A percentile compares a stretch with the other conserved stretches of the same genome.
Evolutionary conservation across 2,888 invertebrate genomes (phyloP).

Genomic region (Ectropis crepuscularia): DNA sequence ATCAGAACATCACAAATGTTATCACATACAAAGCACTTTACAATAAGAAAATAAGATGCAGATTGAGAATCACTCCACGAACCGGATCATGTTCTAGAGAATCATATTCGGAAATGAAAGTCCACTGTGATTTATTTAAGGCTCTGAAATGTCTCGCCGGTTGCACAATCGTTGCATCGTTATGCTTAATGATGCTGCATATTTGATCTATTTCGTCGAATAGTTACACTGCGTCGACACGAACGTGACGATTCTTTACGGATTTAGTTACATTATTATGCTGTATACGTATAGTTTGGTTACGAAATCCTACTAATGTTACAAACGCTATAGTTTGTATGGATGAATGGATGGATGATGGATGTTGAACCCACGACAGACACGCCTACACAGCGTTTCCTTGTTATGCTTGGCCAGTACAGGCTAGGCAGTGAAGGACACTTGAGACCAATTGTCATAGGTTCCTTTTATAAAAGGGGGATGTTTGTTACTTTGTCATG

Average conservation of each 20-base stretch:
- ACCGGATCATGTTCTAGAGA: constrained; percentile 18
- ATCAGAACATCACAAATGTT: not conserved
- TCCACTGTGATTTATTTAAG: constrained; percentile 26
- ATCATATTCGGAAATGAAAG: constrained; percentile 42
- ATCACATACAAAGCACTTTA: constrained; percentile 1
- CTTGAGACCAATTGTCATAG: no score
- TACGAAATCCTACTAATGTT: not conserved
- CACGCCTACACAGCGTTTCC: no score
- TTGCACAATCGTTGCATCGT: constrained; percentile 33
- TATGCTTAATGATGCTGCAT: constrained; percentile 31
- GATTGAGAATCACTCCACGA: constrained; percentile 14
- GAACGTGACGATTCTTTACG: constrained; percentile 9
- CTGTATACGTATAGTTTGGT: constrained; percentile 3
- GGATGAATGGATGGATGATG: not conserved
- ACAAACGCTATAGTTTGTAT: not conserved
- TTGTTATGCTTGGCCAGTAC: no score
- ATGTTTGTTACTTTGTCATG: no score
- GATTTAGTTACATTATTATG: constrained; percentile 2
- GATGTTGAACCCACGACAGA: no score
- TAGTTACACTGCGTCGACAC: constrained; percentile 9
- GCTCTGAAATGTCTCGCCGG: constrained; percentile 27
- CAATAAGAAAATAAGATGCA: constrained; percentile 6
- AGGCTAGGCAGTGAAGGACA: no score
- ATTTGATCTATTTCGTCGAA: constrained; percentile 19
- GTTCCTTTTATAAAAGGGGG: no score